phyloP scores from a whole-genome alignment of 2,113 vertebrate genomes.

The Epinephelus lanceolatus region DNA sequence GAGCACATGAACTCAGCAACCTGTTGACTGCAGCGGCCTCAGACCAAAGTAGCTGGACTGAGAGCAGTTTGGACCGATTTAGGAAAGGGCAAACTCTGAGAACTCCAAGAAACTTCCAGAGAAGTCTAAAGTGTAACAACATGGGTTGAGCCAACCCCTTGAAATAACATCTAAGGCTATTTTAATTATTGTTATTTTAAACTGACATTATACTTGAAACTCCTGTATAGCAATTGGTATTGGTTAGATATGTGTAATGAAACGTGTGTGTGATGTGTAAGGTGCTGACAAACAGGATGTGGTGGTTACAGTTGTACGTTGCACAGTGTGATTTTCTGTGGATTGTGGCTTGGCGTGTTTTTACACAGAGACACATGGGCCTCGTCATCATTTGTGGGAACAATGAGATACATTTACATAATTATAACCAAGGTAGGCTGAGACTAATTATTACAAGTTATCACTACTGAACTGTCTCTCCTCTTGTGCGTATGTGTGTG shows the following conservation, averaged over 20 bases:
- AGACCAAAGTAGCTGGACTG: slow-evolving; percentile 24
- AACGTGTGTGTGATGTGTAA: background rate
- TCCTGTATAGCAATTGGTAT: background rate
- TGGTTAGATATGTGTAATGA: background rate
- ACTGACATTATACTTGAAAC: background rate
- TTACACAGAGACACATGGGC: background rate
- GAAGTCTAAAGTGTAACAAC: background rate
- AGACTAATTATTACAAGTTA: background rate
- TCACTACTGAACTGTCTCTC: background rate
- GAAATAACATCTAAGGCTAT: background rate
- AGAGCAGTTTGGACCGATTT: slow-evolving; percentile 21
- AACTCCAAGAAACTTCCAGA: background rate
- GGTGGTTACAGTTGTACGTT: background rate
- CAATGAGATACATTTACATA: background rate
- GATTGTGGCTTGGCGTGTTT: background rate
- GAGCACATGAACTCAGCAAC: slow-evolving; percentile 58
- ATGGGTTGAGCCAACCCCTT: background rate
- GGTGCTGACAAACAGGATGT: background rate
- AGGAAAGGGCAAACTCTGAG: background rate
- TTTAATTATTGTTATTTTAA: background rate
- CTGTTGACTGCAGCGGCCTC: slow-evolving; percentile 10
- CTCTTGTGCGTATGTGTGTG: background rate
- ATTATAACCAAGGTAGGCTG: background rate
- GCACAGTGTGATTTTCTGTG: background rate
- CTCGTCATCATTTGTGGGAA: background rate